Evolutionary conservation across 2,888 invertebrate genomes (phyloP).

Genomic region (Anoncus sp.): DNA sequence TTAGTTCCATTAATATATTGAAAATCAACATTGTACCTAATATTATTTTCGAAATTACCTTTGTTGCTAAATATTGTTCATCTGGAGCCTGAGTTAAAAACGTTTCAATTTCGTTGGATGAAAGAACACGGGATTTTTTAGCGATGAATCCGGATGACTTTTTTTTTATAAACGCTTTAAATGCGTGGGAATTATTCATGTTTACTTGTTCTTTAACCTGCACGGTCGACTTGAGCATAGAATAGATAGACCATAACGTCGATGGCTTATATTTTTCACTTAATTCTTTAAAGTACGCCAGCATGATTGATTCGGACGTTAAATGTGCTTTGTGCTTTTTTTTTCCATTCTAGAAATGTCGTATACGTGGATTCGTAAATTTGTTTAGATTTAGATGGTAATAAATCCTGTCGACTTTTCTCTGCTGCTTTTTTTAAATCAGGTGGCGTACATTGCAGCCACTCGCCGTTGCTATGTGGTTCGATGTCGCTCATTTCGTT

Average conservation of each 20-base stretch:
- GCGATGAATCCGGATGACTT: slow-evolving; percentile 34
- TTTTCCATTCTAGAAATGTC: not conserved
- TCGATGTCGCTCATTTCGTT: not conserved
- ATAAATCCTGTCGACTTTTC: not conserved
- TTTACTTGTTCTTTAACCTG: slow-evolving; percentile 31
- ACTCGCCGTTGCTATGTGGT: not conserved
- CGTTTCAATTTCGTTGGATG: slow-evolving; percentile 34
- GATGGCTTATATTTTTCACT: not conserved
- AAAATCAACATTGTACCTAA: not conserved
- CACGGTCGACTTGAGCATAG: slow-evolving; percentile 50
- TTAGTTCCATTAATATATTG: not conserved
- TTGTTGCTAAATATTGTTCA: slow-evolving; percentile 31
- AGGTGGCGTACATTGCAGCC: not conserved
- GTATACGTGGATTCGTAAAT: not conserved
- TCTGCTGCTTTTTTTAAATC: not conserved
- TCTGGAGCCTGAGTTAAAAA: slow-evolving; percentile 57
- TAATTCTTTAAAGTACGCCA: slow-evolving; percentile 1
- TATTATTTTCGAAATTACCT: not conserved
- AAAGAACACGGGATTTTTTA: slow-evolving; percentile 40
- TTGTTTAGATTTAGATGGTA: not conserved
- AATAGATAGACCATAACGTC: slow-evolving; percentile 20
- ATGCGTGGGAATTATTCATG: slow-evolving; percentile 25
- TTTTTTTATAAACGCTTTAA: slow-evolving; percentile 25
- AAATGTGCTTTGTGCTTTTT: not conserved
- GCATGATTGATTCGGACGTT: not conserved